phyloP scores from a whole-genome alignment of 2,797 vertebrate species.

The Epinephelus malabaricus region DNA sequence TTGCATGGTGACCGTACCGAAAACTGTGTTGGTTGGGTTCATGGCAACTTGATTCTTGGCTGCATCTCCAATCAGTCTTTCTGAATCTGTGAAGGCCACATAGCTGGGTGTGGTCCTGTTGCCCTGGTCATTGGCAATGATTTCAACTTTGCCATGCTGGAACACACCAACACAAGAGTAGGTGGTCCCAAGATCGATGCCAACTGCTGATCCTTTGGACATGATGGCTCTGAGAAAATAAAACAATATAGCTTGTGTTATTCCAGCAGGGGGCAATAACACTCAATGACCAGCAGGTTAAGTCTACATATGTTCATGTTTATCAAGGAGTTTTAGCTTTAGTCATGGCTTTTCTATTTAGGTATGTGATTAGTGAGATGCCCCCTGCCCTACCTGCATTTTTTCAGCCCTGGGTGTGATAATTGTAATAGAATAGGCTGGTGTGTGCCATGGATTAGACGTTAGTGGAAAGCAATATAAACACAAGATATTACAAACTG shows the following conservation, averaged over 20 bases:
- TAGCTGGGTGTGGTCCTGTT: slow-evolving; percentile 87
- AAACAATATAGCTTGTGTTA: slow-evolving; percentile 4
- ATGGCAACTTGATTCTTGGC: too few species aligned
- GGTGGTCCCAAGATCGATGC: slow-evolving; percentile 84
- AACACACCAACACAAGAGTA: slow-evolving; percentile 92
- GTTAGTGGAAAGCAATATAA: slow-evolving; percentile 1
- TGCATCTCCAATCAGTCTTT: too few species aligned
- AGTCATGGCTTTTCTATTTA: too few species aligned
- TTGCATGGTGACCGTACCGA: too few species aligned
- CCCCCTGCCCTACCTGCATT: background rate
- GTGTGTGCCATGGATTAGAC: background rate
- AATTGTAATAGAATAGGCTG: background rate
- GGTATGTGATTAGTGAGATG: background rate
- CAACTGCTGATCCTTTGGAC: slow-evolving; percentile 91
- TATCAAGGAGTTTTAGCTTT: background rate
- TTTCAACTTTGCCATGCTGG: slow-evolving; percentile 92
- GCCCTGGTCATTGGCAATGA: slow-evolving; percentile 92
- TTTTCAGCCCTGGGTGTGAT: background rate
- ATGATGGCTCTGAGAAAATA: slow-evolving; percentile 69
- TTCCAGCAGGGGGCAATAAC: slow-evolving; percentile 45
- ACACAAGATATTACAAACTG: background rate
- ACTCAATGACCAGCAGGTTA: background rate
- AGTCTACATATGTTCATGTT: background rate
- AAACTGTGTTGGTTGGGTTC: too few species aligned
- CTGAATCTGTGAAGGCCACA: too few species aligned